Conservation (phyloP, 1,140 invertebrate genomes). For the Contarinia nasturtii region DNA sequence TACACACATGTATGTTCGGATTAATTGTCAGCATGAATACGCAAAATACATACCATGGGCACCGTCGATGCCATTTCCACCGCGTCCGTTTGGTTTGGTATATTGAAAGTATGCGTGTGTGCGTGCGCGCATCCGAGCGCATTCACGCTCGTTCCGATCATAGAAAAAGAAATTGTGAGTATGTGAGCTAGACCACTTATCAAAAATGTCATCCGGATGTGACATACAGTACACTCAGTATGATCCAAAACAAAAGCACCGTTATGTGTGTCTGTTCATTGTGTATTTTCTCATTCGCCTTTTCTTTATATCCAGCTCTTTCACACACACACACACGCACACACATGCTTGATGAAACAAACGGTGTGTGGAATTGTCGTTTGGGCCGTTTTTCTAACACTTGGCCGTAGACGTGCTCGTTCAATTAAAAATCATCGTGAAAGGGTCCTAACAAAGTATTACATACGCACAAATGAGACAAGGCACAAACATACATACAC, state of each 20-base stretch:
- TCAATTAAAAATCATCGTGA: background rate
- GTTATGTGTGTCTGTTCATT: background rate
- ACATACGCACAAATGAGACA: background rate
- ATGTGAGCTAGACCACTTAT: background rate
- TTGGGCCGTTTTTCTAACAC: background rate
- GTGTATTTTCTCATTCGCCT: background rate
- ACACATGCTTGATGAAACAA: background rate
- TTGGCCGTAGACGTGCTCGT: background rate
- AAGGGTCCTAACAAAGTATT: background rate
- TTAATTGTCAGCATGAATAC: too few species aligned
- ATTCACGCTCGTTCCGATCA: too few species aligned
- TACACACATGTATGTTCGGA: too few species aligned
- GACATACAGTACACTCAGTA: background rate
- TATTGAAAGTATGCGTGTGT: too few species aligned
- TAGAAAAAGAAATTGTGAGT: too few species aligned
- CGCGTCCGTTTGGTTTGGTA: too few species aligned
- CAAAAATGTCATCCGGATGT: slow-evolving; percentile 2
- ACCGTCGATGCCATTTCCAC: too few species aligned
- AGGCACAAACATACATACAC: background rate
- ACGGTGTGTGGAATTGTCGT: background rate
- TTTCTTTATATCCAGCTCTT: background rate
- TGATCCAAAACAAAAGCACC: background rate
- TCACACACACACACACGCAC: background rate
- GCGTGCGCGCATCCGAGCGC: too few species aligned
- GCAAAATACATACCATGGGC: too few species aligned